phyloP scores from a whole-genome alignment of 2,888 invertebrate species.

The Harmothoe impar region DNA sequence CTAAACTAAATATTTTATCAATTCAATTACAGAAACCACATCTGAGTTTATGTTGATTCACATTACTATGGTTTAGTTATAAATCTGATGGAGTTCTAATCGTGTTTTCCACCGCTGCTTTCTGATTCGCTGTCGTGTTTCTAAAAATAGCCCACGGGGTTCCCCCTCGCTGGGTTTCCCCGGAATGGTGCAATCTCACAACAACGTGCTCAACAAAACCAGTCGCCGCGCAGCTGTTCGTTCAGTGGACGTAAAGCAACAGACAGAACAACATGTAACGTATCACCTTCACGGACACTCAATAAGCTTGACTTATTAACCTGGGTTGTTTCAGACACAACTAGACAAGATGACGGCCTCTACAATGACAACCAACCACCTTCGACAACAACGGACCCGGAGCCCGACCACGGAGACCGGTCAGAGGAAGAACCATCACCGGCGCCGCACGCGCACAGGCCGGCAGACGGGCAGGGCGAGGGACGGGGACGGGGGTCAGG shows the following conservation, averaged over 20 bases:
- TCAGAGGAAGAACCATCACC: background rate
- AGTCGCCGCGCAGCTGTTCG: background rate
- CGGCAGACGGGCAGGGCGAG: background rate
- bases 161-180: slow-evolving; percentile 37
- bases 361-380: background rate
- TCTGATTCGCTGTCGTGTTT: slow-evolving; percentile 47
- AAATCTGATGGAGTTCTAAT: background rate
- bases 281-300: background rate
- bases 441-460: background rate
- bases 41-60: no score
- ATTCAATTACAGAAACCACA: no score
- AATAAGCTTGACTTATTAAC: background rate
- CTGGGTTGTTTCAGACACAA: slow-evolving; percentile 25
- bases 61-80: no score
- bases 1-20: no score
- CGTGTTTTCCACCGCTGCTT: background rate
- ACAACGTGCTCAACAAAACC: no score
- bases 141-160: slow-evolving; percentile 39
- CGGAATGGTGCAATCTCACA: slow-evolving; percentile 62
- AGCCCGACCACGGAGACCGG: background rate
- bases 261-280: background rate
- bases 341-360: background rate
- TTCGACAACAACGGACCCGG: background rate
- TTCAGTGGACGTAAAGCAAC: background rate
- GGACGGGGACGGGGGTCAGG: slow-evolving; percentile 24